phyloP scores from a whole-genome alignment of 2,797 vertebrate genomes.

The Hirundo rustica region DNA sequence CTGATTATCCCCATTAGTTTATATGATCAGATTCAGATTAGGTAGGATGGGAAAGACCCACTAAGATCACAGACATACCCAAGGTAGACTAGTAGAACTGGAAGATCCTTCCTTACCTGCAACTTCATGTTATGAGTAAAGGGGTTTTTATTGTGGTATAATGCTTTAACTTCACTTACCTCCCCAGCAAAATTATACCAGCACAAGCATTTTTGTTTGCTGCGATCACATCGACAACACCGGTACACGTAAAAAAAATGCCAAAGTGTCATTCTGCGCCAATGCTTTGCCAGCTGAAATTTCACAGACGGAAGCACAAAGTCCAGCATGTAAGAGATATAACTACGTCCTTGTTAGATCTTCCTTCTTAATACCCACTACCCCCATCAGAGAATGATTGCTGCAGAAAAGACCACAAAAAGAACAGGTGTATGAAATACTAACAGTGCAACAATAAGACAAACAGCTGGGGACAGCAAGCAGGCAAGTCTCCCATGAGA shows the following conservation, averaged over 20 bases:
- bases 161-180: background rate
- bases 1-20: background rate
- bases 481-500: conserved; percentile 43
- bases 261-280: background rate
- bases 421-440: background rate
- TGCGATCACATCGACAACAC: background rate
- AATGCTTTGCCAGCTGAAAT: background rate
- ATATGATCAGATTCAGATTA: background rate
- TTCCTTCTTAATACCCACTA: background rate
- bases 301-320: background rate
- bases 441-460: background rate
- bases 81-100: conserved; percentile 38
- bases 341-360: background rate
- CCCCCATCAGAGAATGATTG: background rate
- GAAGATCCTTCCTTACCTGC: conserved; percentile 38
- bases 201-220: background rate
- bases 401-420: background rate
- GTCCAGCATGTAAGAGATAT: background rate
- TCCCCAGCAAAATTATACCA: conserved; percentile 18
- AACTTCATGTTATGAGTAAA: background rate
- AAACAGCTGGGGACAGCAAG: conserved; percentile 14
- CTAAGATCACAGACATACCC: background rate
- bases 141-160: conserved; percentile 38
- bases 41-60: background rate
- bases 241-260: background rate